Base-by-base conservation (phyloP, 2,113 vertebrate genomes). In the Microcebus griseorufus region DNA sequence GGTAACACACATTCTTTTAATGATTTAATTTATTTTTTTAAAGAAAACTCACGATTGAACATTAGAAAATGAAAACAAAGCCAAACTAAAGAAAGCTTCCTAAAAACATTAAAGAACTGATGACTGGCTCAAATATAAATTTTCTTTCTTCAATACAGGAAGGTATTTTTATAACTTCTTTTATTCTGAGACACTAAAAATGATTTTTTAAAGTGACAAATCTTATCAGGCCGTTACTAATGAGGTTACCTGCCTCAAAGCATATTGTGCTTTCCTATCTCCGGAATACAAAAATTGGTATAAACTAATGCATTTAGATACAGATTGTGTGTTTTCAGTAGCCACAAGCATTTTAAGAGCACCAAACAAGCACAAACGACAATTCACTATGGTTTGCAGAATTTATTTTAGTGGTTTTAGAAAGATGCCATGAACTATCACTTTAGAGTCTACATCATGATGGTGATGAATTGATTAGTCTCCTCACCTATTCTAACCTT, bases 171-270 rank as follows among this genome's bases (percentile, higher is more conserved):
- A 20, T 58, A 80, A 25, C 48, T 86, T 45, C 9, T 79, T 45
- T 94, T 32, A 87, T 55, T 39, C 5, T 12, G 16, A 55, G 34
- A n/a, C 29, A 81, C 23, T 79, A 27, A 65, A 82, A 96, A 89
- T 76, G 8, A 62, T 80, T 84, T 90, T 87, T 86, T 80, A 37
- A 88, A 90, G 34, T 81, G 60, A 67, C 48, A 84, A 64, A 90
- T 80, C 23, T 95, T 48, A 94, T 72, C 70, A 95, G n/a, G 91
- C 22, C 42, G 75, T 90, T 86, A 55, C 94, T 85, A 97, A 87
- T 79, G 67, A 94, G 34, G 48, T 94, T 79, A 60, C 23, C 6
- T 39, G 76, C 62, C 69, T 87, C 73, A 95, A 62, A 91, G 45
- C 85, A 86, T 51, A 72, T 69, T 90, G 48, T 86, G 39, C 37